A percentile compares a stretch with the other conserved stretches of the same genome.
These are phyloP conservation scores for Podarcis raffonei DNA, from an alignment of 2,113 vertebrate species.

Conservation along the genomic window DNA sequence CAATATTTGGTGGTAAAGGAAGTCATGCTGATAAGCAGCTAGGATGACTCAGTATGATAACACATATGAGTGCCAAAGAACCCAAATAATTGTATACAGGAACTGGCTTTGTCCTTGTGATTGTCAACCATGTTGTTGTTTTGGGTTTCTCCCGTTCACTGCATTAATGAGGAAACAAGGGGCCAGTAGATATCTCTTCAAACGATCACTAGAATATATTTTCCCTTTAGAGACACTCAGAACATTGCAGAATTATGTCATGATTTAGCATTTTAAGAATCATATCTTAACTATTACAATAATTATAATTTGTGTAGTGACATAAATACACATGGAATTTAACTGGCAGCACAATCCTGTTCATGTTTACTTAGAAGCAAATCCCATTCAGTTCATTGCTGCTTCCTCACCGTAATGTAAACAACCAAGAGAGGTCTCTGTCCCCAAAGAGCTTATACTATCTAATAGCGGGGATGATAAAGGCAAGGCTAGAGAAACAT, in stretches of 20 bases:
- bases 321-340: not conserved
- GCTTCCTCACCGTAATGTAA: not conserved
- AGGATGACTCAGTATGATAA: constrained; percentile 16
- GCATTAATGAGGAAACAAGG: constrained; percentile 31
- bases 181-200: not conserved
- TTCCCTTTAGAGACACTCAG: constrained; percentile 55
- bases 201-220: constrained; percentile 58
- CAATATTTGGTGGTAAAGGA: constrained; percentile 3
- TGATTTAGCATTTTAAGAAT: not conserved
- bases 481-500: not conserved
- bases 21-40: not conserved
- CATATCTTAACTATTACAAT: not conserved
- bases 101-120: not conserved
- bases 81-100: not conserved
- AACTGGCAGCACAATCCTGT: no score
- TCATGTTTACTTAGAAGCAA: not conserved
- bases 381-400: not conserved
- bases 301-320: not conserved
- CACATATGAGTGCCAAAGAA: not conserved
- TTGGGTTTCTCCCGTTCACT: constrained; percentile 48
- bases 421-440: not conserved
- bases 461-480: not conserved
- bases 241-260: not conserved
- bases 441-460: not conserved
- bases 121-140: constrained; percentile 22